A percentile compares a stretch with the other conserved stretches of the same genome.
Conservation (phyloP, 2,797 vertebrate genomes). For the Falco naumanni region DNA sequence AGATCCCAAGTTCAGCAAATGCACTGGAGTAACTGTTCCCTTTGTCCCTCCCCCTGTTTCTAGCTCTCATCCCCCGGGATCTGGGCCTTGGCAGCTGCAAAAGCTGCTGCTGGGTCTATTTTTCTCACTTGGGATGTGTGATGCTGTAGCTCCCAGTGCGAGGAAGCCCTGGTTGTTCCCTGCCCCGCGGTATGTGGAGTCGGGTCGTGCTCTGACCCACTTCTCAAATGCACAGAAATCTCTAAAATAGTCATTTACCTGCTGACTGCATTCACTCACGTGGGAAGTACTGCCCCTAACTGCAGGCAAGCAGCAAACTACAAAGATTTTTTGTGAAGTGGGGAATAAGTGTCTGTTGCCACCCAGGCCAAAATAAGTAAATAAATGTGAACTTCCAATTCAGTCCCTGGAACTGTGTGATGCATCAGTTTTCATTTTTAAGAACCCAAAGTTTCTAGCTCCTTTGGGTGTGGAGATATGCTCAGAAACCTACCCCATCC, state of each 20-base stretch:
- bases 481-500: background rate
- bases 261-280: rapidly evolving
- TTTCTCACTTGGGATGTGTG: background rate
- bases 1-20: background rate
- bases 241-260: background rate
- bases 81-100: background rate
- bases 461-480: background rate
- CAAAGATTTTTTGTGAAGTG: background rate
- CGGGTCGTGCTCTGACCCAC: rapidly evolving
- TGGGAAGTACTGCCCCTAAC: background rate
- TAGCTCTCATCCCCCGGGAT: background rate
- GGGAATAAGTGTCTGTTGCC: background rate
- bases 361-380: background rate
- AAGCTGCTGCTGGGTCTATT: background rate
- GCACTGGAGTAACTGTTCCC: background rate
- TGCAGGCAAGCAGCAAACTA: rapidly evolving
- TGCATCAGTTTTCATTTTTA: background rate
- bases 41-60: background rate
- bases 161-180: background rate
- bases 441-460: background rate
- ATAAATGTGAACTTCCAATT: background rate
- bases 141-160: background rate
- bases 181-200: rapidly evolving
- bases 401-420: background rate
- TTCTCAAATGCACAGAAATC: background rate